Evolutionary conservation across 2,113 vertebrate genomes (phyloP), one percentile per base, ranked within the genome.

Genomic region (Mola mola): DNA sequence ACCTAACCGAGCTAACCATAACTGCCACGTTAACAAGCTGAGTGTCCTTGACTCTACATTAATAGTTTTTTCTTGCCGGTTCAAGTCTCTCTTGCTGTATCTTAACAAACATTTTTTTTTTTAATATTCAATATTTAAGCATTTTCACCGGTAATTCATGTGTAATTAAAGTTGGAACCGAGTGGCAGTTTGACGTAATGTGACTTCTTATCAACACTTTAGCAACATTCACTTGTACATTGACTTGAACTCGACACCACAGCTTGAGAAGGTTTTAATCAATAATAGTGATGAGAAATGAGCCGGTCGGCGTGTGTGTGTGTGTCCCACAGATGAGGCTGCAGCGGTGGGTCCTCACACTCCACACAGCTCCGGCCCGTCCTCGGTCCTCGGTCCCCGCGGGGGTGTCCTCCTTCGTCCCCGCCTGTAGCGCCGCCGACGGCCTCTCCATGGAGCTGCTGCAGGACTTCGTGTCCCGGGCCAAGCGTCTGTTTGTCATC

Each of bases 401-500:
- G 2, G 56, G 72, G 1, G 17, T 53, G 28, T 10, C 56, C 41
- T 38, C 38, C 26, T 98, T 95, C 0, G 96, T 99, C 47, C 97
- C 97, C 2, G 71, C 88, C n/a, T 94, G 94, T 76, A 90, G 83
- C 59, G 89, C 92, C 34, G 51, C 91, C 2, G 91, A 94, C 28
- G 86, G 83, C 0, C 6, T 6, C 7, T 91, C 91, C 4, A 73
- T 96, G 26, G 88, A 94, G 68, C 87, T 92, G 65, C 90, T 99
- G 60, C 96, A 96, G 80, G 79, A 0, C 22, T 98, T 98, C 40
- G 67, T 99, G 60, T 90, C 75, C 8, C 83, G 69, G 21, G 90
- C 95, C 72, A 90, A 81, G 49, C 91, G 85, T 20, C 88, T 99
- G 44, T 94, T 99, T 15, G 92, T 96, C 1, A 89, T 99, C 79